phyloP scores from a whole-genome alignment of 2,888 invertebrate species.

The Stegophylla sp. region DNA sequence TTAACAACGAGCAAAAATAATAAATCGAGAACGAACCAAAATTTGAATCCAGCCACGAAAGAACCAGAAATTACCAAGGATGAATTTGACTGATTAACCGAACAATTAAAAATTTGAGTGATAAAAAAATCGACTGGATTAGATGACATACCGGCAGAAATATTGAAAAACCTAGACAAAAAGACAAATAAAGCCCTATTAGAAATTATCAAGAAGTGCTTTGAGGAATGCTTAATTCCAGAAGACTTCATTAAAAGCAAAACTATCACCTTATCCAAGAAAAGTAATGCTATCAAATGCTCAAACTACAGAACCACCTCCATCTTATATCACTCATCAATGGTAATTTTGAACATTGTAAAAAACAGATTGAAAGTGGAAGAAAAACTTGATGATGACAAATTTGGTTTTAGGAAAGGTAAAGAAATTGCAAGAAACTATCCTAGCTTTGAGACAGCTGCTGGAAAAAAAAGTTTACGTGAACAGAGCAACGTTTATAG shows the following conservation, averaged over 20 bases:
- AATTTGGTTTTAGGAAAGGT: conserved; percentile 26
- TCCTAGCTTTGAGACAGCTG: conserved; percentile 16
- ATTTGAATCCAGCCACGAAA: neutral
- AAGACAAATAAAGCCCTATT: neutral
- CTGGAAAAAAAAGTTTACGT: conserved; percentile 27
- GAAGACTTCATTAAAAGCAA: neutral
- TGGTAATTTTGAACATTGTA: conserved; percentile 36
- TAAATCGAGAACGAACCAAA: conserved; percentile 32
- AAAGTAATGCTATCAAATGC: conserved; percentile 40
- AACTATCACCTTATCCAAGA: conserved; percentile 36
- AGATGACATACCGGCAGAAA: neutral
- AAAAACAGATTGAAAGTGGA: conserved; percentile 1
- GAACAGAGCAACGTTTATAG: conserved; percentile 33
- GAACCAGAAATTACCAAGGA: neutral
- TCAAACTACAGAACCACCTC: conserved; percentile 35
- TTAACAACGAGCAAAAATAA: conserved; percentile 19
- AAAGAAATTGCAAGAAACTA: conserved; percentile 34
- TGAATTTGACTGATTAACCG: neutral
- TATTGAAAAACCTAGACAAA: neutral
- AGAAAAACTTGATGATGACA: conserved; percentile 23
- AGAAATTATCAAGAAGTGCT: neutral
- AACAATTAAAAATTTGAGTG: neutral
- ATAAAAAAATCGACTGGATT: neutral
- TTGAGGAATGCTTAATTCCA: neutral
- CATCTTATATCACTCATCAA: conserved; percentile 29